Conservation (phyloP, 2,888 invertebrate genomes). For the Petrolisthes cinctipes region DNA sequence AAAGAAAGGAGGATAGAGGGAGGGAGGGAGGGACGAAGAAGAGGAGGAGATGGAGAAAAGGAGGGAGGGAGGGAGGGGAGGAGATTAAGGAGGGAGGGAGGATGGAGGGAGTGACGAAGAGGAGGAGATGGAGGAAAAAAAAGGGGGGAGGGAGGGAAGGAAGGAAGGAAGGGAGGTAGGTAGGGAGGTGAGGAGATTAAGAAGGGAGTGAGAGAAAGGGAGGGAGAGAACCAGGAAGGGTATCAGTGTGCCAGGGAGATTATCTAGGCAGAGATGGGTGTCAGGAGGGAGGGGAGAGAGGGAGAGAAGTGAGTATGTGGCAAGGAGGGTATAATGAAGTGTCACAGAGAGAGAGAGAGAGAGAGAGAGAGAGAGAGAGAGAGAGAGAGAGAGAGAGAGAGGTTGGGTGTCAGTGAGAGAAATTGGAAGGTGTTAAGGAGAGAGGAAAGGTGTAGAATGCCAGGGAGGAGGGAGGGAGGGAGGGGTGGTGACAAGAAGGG, state of each 20-base stretch:
- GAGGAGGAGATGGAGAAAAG: not conserved
- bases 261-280: no score
- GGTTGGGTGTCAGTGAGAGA: not conserved
- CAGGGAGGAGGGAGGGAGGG: no score
- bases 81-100: not conserved
- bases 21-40: not conserved
- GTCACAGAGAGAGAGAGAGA: not conserved
- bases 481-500: not conserved
- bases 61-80: not conserved
- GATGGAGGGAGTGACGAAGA: not conserved
- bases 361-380: not conserved
- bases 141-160: constrained; percentile 7
- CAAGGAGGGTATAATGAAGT: not conserved
- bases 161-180: not conserved
- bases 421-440: no score
- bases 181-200: not conserved
- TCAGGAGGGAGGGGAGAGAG: not conserved
- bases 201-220: not conserved
- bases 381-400: not conserved
- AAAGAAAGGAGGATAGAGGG: not conserved
- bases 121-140: constrained; percentile 9
- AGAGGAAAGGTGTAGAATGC: no score
- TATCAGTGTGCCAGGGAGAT: no score
- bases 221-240: not conserved
- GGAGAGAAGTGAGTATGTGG: not conserved